Base-by-base conservation (phyloP, 2,888 invertebrate species). In the Thelaira solivaga region DNA sequence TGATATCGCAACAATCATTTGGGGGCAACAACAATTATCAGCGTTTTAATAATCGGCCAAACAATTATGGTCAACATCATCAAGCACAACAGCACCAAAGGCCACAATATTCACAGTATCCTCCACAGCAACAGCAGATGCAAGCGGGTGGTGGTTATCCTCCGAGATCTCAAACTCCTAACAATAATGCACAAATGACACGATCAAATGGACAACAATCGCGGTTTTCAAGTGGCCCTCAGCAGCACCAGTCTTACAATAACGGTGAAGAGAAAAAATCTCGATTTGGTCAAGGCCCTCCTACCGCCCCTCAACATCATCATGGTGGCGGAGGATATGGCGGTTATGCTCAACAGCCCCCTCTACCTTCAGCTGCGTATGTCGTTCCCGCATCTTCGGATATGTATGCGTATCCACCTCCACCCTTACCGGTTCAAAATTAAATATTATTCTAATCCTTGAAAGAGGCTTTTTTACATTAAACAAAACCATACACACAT, bases 401-500 rank as follows among this genome's bases (percentile, higher is more conserved):
- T 76, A 86, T 87, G 83, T 88, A 85, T 80, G 85, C 88, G 45
- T 87, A 87, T 81, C 89, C 88, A 71, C 89, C 89, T 80, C 89
- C 89, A 49, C 88, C 89, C 73, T 83, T 89, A 81, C 89, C 89
- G 72, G 89, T 87, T 83, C 87, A 87, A 82, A 88, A 89, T 81
- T 89, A 65, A 77, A 53, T 16, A 39, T 39, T 18, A 43, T 59
- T 36, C 24, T 6, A n/a, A 24, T 36, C 49, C 43, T 22, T 71
- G n/a, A 55, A 49, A 74, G 78, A 74, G 74, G 74, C 78, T 78
- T 47, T 55, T 69, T 59, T 24, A 4, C 26, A 26, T 65, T 51
- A 55, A 8, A 10, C 20, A 47, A n/a, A n/a, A n/a, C n/a, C n/a
- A n/a, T n/a, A n/a, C n/a, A n/a, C n/a, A n/a, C n/a, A n/a, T n/a